Evolutionary conservation across 2,888 invertebrate genomes (phyloP).

Genomic region (Arrhopalites spinosus): DNA sequence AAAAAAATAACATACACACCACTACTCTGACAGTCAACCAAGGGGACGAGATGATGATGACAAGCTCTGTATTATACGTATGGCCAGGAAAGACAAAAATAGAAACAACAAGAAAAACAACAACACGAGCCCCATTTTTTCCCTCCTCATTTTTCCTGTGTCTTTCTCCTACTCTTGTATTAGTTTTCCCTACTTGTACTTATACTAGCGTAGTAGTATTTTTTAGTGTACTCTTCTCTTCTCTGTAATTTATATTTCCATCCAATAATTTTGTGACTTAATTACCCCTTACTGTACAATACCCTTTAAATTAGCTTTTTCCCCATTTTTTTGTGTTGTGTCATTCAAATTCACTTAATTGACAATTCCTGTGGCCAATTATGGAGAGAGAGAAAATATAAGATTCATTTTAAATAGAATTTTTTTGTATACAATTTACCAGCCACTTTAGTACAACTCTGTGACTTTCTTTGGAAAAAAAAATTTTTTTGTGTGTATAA

Average conservation of each 20-base stretch:
- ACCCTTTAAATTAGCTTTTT: background rate
- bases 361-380: background rate
- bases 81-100: background rate
- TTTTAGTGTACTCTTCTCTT: background rate
- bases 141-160: background rate
- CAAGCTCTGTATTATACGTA: background rate
- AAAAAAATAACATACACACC: background rate
- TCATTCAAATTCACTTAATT: background rate
- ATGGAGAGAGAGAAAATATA: background rate
- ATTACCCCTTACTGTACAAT: background rate
- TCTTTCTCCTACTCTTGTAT: too few species aligned
- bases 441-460: too few species aligned
- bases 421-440: too few species aligned
- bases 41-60: background rate
- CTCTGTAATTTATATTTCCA: background rate
- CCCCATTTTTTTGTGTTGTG: slow-evolving; percentile 1
- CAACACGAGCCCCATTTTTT: background rate
- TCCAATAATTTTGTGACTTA: too few species aligned
- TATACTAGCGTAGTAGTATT: too few species aligned
- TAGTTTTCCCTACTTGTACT: too few species aligned
- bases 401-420: background rate
- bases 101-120: background rate
- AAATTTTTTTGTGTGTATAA: too few species aligned
- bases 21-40: background rate
- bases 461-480: too few species aligned